phyloP scores from a whole-genome alignment of 2,888 invertebrate species.

The Yponomeuta cagnagella region DNA sequence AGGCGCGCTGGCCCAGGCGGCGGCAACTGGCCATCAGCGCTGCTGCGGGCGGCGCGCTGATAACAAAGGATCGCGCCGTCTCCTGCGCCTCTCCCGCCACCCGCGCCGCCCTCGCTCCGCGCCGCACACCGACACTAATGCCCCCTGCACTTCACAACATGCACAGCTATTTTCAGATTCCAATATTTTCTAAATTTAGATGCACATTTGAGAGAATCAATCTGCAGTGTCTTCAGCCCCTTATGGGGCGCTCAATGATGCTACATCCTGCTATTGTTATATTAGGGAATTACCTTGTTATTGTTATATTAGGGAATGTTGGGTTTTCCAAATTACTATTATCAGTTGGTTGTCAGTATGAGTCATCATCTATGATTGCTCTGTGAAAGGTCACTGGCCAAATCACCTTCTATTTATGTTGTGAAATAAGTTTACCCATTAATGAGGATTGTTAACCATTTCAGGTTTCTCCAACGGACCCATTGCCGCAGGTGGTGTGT shows the following conservation, averaged over 20 bases:
- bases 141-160: constrained; percentile 33
- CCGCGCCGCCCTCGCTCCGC: constrained; percentile 26
- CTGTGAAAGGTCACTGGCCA: constrained; percentile 64
- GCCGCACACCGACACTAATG: constrained; percentile 35
- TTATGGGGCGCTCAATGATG: constrained; percentile 28
- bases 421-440: constrained; percentile 29
- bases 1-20: constrained; percentile 57
- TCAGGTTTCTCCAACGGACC: constrained; percentile 85
- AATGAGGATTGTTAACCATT: constrained; percentile 35
- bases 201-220: constrained; percentile 55
- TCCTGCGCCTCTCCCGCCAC: constrained; percentile 24
- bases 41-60: constrained; percentile 40
- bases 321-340: constrained; percentile 34
- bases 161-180: constrained; percentile 64
- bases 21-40: constrained; percentile 22
- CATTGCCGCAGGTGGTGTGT: constrained; percentile 86
- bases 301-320: constrained; percentile 13
- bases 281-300: constrained; percentile 11
- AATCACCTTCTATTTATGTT: constrained; percentile 46
- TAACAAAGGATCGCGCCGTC: constrained; percentile 65
- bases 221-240: constrained; percentile 51
- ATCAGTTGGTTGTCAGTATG: constrained; percentile 50
- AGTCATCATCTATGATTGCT: constrained; percentile 67
- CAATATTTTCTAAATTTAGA: constrained; percentile 71
- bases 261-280: not conserved